These are phyloP conservation scores for Cranoglanis bouderius DNA, from an alignment of 2,113 vertebrate species.

Conservation along the genomic window DNA sequence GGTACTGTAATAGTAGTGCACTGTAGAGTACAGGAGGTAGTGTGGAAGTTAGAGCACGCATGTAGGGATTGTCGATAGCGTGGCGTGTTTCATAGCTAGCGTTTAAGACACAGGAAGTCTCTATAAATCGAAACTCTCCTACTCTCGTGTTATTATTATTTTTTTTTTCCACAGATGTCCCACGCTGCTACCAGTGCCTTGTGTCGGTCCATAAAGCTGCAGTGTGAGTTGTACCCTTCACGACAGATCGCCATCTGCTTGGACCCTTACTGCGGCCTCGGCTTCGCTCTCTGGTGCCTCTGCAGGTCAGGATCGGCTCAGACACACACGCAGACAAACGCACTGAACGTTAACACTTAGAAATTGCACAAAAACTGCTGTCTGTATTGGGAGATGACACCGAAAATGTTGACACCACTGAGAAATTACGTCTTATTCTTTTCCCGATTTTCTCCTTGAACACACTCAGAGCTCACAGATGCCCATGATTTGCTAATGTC, in stretches of 20 bases:
- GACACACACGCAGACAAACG: not conserved
- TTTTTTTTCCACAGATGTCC: slow-evolving; percentile 82
- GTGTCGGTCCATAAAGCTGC: slow-evolving; percentile 95
- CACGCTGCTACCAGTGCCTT: slow-evolving; percentile 94
- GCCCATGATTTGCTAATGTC: not conserved
- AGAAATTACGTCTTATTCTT: not conserved
- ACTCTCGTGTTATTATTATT: not conserved
- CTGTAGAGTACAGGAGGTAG: not conserved
- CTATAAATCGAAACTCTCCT: not conserved
- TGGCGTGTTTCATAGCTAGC: not conserved
- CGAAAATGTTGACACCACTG: not conserved
- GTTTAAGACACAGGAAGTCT: not conserved
- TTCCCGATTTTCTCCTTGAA: not conserved
- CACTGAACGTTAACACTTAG: not conserved
- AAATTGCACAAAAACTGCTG: not conserved
- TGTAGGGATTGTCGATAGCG: not conserved
- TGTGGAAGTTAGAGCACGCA: not conserved
- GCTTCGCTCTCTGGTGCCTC: slow-evolving; percentile 95
- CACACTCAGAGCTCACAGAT: not conserved
- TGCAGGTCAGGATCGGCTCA: slow-evolving; percentile 80
- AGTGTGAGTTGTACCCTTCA: slow-evolving; percentile 96
- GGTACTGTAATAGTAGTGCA: not conserved
- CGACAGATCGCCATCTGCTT: slow-evolving; percentile 95
- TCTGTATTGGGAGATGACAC: not conserved
- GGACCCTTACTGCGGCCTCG: slow-evolving; percentile 96